Base-by-base conservation (phyloP, 2,797 vertebrate genomes). In the Miichthys miiuy region DNA sequence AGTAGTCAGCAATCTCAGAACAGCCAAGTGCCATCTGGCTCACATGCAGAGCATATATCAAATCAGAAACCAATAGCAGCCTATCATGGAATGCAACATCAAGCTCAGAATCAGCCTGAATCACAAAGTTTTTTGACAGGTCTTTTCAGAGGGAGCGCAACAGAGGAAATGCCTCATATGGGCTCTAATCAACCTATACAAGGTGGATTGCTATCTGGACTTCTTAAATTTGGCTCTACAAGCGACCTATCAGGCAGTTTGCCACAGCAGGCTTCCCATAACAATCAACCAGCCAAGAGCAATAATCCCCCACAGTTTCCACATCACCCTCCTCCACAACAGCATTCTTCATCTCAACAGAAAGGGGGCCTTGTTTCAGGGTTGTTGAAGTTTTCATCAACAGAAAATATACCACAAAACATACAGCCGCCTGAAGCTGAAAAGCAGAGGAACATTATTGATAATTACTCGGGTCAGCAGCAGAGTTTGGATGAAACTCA, bases 331-430 rank as follows among this genome's bases (percentile, higher is more conserved):
- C 61, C 62, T 17, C 47, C 51, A 50, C 90, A 90, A 72, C 91
- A 94, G 76, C 90, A 50, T 77, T 77, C 68, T 73, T 60, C 84
- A 38, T n/a, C 79, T 68, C 23, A 87, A 72, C 89, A 83, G 17
- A 75, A 66, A 65, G 88, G 87, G 73, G 89, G 91, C 2, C 61
- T 95, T 86, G 87, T 96, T 77, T 92, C 95, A 65, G 94, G 93
- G 0, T 81, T 94, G 48, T 88, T 95, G 83, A 97, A 93, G 84
- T 94, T 95, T 92, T 92, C 96, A 81, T 96, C 96, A 81, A 81
- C 89, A 71, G 95, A 96, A 90, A 95, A 94, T 73, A 55, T 89
- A 61, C 70, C 84, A 42, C 83, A 87, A 69, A 90, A 90, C 55
- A 38, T 60, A 42, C 88, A 88, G 17, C n/a, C 63, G 6, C 27